Conservation (phyloP, 2,888 invertebrate species). For the Alloscopus bannaensis region DNA sequence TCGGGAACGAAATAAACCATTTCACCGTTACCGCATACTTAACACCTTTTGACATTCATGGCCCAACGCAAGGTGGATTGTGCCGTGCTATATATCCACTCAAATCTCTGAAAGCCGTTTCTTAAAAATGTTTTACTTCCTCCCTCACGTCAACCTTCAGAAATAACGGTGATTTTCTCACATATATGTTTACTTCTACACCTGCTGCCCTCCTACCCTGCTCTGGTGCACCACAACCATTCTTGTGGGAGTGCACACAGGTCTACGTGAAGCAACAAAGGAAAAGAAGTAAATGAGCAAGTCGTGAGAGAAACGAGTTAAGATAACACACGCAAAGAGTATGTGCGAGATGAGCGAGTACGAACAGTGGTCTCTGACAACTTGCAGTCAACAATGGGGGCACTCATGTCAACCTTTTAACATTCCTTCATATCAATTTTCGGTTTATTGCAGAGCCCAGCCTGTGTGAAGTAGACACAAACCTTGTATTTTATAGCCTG, state of each 20-base stretch:
- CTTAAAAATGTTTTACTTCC: too few relatives aligned
- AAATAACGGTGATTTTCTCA: constrained; percentile 16
- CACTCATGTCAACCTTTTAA: neutral
- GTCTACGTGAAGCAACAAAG: constrained; percentile 7
- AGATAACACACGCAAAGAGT: neutral
- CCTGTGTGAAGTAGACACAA: neutral
- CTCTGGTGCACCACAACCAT: constrained; percentile 21
- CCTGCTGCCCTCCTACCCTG: constrained; percentile 51
- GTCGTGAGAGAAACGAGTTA: neutral
- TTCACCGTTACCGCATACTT: too few relatives aligned
- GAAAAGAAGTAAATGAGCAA: neutral
- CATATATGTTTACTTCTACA: constrained; percentile 13
- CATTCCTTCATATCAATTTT: neutral
- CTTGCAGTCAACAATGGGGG: constrained; percentile 19
- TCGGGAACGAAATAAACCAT: too few relatives aligned
- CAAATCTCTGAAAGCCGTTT: too few relatives aligned
- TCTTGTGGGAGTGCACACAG: neutral
- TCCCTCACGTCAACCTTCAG: constrained; percentile 1
- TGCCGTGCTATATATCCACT: too few relatives aligned
- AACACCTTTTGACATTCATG: too few relatives aligned
- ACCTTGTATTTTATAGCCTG: neutral
- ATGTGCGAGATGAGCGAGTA: too few relatives aligned
- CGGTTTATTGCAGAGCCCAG: neutral
- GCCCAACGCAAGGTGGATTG: constrained; percentile 77
- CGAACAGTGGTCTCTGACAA: too few relatives aligned